Percentiles rank a stretch among this genome's conserved stretches.
phyloP scores from a whole-genome alignment of 2,888 invertebrate genomes.

The Chloroclysta siterata region DNA sequence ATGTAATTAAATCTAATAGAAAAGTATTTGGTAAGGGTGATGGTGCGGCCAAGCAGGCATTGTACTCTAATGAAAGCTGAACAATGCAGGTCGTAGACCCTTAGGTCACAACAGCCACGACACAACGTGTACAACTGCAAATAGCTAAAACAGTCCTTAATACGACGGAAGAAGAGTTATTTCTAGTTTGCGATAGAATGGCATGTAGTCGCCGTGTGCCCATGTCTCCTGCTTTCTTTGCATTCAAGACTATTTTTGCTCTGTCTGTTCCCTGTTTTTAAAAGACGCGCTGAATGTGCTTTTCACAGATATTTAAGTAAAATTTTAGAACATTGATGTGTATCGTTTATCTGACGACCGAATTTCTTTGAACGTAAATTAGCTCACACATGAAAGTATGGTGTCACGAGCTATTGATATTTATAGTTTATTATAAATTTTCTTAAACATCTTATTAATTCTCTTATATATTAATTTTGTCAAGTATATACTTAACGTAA shows the following conservation, averaged over 20 bases:
- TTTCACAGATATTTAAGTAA: conserved; percentile 13
- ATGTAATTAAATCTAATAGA: conserved; percentile 19
- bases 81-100: conserved; percentile 81
- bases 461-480: neutral
- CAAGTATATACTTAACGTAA: neutral
- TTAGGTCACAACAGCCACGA: conserved; percentile 70
- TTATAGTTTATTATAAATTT: neutral
- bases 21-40: conserved; percentile 46
- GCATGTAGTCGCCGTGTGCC: conserved; percentile 33
- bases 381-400: neutral
- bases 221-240: conserved; percentile 43
- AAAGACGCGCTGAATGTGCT: conserved; percentile 16
- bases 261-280: conserved; percentile 30
- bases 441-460: neutral
- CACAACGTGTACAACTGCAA: conserved; percentile 47
- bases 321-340: neutral
- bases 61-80: conserved; percentile 74
- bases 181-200: conserved; percentile 37
- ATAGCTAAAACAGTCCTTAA: conserved; percentile 49
- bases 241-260: conserved; percentile 38
- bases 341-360: neutral
- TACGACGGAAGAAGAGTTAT: conserved; percentile 40
- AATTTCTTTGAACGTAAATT: neutral
- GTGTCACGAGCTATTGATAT: too few relatives aligned
- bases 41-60: conserved; percentile 57